These are phyloP conservation scores for Periophthalmus magnuspinnatus DNA, from an alignment of 2,797 vertebrate genomes.

Conservation along the genomic window DNA sequence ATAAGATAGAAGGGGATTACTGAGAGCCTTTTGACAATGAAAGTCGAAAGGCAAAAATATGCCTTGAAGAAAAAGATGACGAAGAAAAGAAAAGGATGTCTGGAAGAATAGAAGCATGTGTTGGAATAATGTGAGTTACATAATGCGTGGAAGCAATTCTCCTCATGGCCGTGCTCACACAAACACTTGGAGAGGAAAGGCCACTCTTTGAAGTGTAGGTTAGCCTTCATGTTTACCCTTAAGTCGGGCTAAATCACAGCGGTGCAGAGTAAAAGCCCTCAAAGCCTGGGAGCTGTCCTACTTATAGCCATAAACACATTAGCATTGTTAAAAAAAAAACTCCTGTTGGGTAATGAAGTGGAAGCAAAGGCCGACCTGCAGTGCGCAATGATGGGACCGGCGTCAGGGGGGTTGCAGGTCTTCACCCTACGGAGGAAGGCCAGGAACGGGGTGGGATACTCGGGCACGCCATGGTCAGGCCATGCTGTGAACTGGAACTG, in stretches of 20 bases:
- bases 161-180: constrained; percentile 14
- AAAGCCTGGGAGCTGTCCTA: constrained; percentile 19
- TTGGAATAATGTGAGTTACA: constrained; percentile 51
- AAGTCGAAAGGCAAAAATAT: constrained; percentile 27
- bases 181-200: neutral
- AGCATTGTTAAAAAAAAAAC: constrained; percentile 4
- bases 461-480: constrained; percentile 96
- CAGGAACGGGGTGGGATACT: constrained; percentile 96
- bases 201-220: constrained; percentile 13
- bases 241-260: constrained; percentile 17
- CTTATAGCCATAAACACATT: constrained; percentile 8
- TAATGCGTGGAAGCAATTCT: constrained; percentile 38
- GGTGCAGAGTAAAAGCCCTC: constrained; percentile 1
- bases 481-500: constrained; percentile 99
- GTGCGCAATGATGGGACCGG: constrained; percentile 93
- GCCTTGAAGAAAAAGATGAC: constrained; percentile 43
- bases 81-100: constrained; percentile 37
- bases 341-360: neutral
- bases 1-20: constrained; percentile 65
- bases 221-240: constrained; percentile 11
- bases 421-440: constrained; percentile 97
- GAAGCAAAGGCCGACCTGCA: constrained; percentile 84
- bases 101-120: constrained; percentile 30
- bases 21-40: constrained; percentile 52
- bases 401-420: constrained; percentile 95